These are phyloP conservation scores for Stichopus horrens DNA, from an alignment of 53 echinoderm and acorn worm genomes.

Conservation along the genomic window DNA sequence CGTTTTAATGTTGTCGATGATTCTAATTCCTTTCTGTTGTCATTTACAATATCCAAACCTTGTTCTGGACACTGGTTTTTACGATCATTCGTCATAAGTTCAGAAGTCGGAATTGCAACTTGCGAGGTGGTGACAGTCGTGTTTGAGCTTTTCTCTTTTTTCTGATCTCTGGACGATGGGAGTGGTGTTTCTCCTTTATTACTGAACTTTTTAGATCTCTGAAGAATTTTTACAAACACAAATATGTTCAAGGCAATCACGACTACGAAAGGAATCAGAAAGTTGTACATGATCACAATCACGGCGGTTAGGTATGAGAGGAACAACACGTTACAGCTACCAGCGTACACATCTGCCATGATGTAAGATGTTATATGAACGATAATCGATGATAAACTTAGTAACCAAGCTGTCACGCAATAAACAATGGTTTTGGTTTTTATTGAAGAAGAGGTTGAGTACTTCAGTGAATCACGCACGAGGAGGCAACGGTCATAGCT, in stretches of 20 bases:
- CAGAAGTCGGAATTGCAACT: no score
- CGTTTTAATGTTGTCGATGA: no score
- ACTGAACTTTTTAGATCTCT: not conserved
- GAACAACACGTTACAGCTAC: not conserved
- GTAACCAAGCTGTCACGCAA: not conserved
- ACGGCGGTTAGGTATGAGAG: not conserved
- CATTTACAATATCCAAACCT: no score
- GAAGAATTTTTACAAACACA: not conserved
- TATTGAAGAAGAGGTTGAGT: not conserved
- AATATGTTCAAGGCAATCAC: not conserved
- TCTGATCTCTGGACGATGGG: no score
- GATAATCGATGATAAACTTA: not conserved
- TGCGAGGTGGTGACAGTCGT: no score
- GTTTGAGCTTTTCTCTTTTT: no score
- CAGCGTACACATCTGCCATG: not conserved
- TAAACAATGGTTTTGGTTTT: not conserved
- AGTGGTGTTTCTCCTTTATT: no score
- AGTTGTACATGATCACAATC: not conserved
- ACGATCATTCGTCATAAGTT: no score
- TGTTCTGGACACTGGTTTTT: no score
- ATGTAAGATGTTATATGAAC: not conserved
- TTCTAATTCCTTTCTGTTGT: no score
- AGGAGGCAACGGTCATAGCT: conserved; percentile 14
- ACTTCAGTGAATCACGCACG: not conserved
- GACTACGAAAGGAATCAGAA: not conserved